Percentiles rank a stretch among this genome's conserved stretches.
Evolutionary conservation across 2,113 vertebrate species (phyloP).

Genomic region (Thamnaconus septentrionalis): DNA sequence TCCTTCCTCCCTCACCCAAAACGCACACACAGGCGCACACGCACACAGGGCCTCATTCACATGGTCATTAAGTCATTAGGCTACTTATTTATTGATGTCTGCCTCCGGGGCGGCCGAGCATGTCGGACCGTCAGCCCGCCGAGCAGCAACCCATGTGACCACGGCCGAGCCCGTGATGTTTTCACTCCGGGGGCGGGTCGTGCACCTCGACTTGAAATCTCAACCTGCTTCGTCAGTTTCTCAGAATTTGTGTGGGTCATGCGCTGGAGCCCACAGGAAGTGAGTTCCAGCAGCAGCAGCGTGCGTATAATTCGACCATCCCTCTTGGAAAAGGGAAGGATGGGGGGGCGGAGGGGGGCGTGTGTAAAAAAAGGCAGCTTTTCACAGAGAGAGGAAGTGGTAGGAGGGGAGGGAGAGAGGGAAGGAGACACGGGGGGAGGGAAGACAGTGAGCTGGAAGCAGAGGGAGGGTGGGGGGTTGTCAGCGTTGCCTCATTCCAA

Average conservation of each 20-base stretch:
- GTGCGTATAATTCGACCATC: slow-evolving; percentile 22
- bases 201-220: not conserved
- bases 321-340: not conserved
- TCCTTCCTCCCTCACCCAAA: slow-evolving; percentile 12
- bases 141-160: slow-evolving; percentile 10
- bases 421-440: slow-evolving; percentile 50
- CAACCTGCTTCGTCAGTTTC: slow-evolving; percentile 11
- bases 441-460: slow-evolving; percentile 28
- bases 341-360: no score
- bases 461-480: slow-evolving; percentile 55
- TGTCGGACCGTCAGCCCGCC: slow-evolving; percentile 23
- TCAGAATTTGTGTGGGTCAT: slow-evolving; percentile 25
- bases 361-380: slow-evolving; percentile 41
- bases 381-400: slow-evolving; percentile 32
- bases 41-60: slow-evolving; percentile 60
- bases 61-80: slow-evolving; percentile 70
- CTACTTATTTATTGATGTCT: slow-evolving; percentile 70
- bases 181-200: not conserved
- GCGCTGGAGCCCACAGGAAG: slow-evolving; percentile 46
- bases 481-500: slow-evolving; percentile 69
- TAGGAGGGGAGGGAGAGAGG: slow-evolving; percentile 44
- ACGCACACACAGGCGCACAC: slow-evolving; percentile 45
- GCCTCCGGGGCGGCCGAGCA: slow-evolving; percentile 46
- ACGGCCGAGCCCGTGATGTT: slow-evolving; percentile 32
- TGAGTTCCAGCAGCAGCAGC: slow-evolving; percentile 15